Evolutionary conservation across 1,140 invertebrate genomes (phyloP).

Genomic region (Drosophila melanogaster): DNA sequence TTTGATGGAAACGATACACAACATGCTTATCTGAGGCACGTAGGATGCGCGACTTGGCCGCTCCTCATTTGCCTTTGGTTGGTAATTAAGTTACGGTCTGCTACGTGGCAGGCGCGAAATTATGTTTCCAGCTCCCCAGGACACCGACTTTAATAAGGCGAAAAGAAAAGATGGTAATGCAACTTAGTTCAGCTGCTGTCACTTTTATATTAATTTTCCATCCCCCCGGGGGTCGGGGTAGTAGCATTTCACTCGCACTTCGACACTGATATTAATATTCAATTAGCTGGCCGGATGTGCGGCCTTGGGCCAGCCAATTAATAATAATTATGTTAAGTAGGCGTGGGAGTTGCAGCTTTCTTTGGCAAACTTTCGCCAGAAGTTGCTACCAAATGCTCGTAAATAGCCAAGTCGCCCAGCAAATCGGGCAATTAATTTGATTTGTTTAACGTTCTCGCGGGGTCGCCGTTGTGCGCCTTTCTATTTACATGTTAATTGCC

Average conservation of each 20-base stretch:
- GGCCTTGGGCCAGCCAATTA: slow-evolving; percentile 59
- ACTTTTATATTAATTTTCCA: slow-evolving; percentile 66
- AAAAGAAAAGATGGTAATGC: slow-evolving; percentile 6
- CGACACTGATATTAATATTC: slow-evolving; percentile 79
- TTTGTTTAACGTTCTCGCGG: slow-evolving; percentile 20
- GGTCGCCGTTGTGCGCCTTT: slow-evolving; percentile 6
- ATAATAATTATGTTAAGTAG: slow-evolving; percentile 77
- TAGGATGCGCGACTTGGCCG: slow-evolving; percentile 24
- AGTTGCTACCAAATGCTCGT: slow-evolving; percentile 19
- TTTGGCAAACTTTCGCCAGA: slow-evolving; percentile 23
- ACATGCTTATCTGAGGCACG: slow-evolving; percentile 67
- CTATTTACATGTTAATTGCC: slow-evolving; percentile 53
- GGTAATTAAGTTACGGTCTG: slow-evolving; percentile 69
- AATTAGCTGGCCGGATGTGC: slow-evolving; percentile 59
- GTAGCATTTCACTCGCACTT: slow-evolving; percentile 55
- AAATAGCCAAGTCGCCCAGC: slow-evolving; percentile 18
- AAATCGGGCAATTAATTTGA: slow-evolving; percentile 62
- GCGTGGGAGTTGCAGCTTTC: slow-evolving; percentile 36
- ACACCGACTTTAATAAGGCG: background rate
- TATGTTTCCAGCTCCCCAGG: slow-evolving; percentile 7
- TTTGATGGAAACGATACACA: background rate
- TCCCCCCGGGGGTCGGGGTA: background rate
- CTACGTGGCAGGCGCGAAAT: slow-evolving; percentile 51
- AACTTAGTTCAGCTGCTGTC: slow-evolving; percentile 58
- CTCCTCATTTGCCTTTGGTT: slow-evolving; percentile 54